Evolutionary conservation across 2,888 invertebrate genomes (phyloP).

Genomic region (Lottia gigantea): DNA sequence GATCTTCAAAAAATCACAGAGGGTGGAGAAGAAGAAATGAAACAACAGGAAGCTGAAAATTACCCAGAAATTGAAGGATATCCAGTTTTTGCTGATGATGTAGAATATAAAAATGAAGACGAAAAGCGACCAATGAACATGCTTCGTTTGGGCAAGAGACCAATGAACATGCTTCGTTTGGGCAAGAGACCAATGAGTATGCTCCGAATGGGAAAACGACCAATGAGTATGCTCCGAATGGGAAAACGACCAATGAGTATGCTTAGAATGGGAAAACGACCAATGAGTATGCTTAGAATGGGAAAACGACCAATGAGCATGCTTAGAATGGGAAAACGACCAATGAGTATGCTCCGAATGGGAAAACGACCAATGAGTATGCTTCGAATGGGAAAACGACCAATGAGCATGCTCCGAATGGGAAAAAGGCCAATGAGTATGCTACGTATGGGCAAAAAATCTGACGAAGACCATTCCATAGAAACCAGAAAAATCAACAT

Average conservation of each 20-base stretch:
- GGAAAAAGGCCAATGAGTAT: slow-evolving; percentile 56
- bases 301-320: slow-evolving; percentile 58
- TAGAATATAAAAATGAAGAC: not conserved
- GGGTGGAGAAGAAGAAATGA: slow-evolving; percentile 11
- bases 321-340: slow-evolving; percentile 51
- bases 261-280: slow-evolving; percentile 42
- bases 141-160: slow-evolving; percentile 32
- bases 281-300: slow-evolving; percentile 55
- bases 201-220: slow-evolving; percentile 47
- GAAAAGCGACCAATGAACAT: slow-evolving; percentile 12
- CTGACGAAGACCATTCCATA: slow-evolving; percentile 25
- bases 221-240: slow-evolving; percentile 25
- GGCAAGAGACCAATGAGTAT: slow-evolving; percentile 52
- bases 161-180: slow-evolving; percentile 51
- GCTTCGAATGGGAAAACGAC: slow-evolving; percentile 42
- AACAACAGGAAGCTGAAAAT: slow-evolving; percentile 3
- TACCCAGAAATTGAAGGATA: not conserved
- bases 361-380: slow-evolving; percentile 32
- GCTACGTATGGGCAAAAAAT: slow-evolving; percentile 48
- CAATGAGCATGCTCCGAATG: slow-evolving; percentile 52
- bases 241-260: slow-evolving; percentile 29
- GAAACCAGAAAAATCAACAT: not conserved
- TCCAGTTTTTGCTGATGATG: not conserved
- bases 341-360: slow-evolving; percentile 30
- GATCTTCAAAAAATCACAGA: not conserved